A percentile compares a stretch with the other conserved stretches of the same genome.
phyloP scores from a whole-genome alignment of 2,797 vertebrate genomes.

The Buceros bicornis region DNA sequence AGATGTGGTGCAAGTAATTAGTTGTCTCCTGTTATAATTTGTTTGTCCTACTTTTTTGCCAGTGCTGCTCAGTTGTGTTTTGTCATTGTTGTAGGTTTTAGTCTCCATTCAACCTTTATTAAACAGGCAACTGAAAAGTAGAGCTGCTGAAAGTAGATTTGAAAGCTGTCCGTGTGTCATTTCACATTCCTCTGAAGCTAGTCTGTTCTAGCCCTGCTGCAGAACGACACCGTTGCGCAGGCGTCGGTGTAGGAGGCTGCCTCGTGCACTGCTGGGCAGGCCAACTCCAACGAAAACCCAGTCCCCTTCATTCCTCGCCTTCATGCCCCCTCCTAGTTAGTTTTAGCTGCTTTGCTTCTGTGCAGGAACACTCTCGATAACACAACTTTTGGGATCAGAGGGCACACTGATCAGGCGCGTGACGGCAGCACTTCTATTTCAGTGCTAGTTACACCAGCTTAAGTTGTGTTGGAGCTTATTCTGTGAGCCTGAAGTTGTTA shows the following conservation, averaged over 20 bases:
- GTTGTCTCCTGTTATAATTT: not conserved
- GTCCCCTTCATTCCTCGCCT: not conserved
- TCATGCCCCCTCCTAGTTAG: not conserved
- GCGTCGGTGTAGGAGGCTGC: not conserved
- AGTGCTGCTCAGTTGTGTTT: not conserved
- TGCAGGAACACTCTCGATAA: not conserved
- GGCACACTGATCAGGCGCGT: not conserved
- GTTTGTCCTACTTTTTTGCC: not conserved
- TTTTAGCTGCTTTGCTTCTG: not conserved
- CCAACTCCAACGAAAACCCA: not conserved
- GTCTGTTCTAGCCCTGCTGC: not conserved
- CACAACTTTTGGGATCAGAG: fast-evolving
- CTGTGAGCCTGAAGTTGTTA: not conserved
- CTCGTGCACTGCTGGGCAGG: not conserved
- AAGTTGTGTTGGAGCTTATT: not conserved
- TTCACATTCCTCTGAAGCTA: not conserved
- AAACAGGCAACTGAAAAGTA: not conserved
- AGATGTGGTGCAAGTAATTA: not conserved
- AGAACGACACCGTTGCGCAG: not conserved
- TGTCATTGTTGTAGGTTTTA: not conserved
- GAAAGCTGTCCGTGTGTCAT: not conserved
- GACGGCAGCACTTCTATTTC: not conserved
- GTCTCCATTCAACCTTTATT: not conserved
- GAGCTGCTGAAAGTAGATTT: not conserved
- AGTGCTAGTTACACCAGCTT: not conserved